Evolutionary conservation across 2,888 invertebrate genomes (phyloP), one percentile per base, ranked within the genome.

Genomic region (Liodrosophila aerea): DNA sequence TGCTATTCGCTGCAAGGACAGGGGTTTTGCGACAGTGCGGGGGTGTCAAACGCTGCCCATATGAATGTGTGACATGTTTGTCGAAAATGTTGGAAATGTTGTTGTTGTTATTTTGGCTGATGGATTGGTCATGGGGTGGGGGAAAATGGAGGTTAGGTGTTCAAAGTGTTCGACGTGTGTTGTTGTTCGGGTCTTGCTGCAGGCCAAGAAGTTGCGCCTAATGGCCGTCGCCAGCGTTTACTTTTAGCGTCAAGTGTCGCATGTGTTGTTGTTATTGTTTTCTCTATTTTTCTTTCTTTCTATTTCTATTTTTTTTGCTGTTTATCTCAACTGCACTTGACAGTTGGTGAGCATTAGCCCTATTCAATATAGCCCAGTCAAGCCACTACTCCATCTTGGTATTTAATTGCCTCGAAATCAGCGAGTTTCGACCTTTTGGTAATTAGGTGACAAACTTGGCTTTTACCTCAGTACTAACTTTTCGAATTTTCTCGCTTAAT

Each of bases 61-160:
- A 65, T 64, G 70, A 80, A 73, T 68, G 59, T 80, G 86, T 85
- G 86, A 85, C 86, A 85, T 80, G 86, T 84, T 80, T 85, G 86
- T 85, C 86, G 86, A 80, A 78, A 65, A 81, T 81, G 71, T 73
- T 84, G 67, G 66, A 81, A 85, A 70, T 76, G 33, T 59, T 57
- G 58, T 41, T 57, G 51, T 52, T 63, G 53, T 29, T 63, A 29
- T 41, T 60, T 53, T 51, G 41, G 29, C 29, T 41, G 73, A 56
- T 78, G 68, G 47, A 50, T 58, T 44, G 13, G 15, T 49, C 12
- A 13, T 22, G 15, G 15, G 8, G 7, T 8, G n/a, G 29, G 9
- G 5, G 18, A 7, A 5, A 70, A 70, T 49, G 43, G 66, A 78
- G 71, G 75, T 64, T 52, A 77, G 64, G 59, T 74, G 78, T 58